Evolutionary conservation across 1,140 invertebrate species (phyloP), one percentile per base, ranked within the genome.

Genomic region (Geopemphigus sp.): DNA sequence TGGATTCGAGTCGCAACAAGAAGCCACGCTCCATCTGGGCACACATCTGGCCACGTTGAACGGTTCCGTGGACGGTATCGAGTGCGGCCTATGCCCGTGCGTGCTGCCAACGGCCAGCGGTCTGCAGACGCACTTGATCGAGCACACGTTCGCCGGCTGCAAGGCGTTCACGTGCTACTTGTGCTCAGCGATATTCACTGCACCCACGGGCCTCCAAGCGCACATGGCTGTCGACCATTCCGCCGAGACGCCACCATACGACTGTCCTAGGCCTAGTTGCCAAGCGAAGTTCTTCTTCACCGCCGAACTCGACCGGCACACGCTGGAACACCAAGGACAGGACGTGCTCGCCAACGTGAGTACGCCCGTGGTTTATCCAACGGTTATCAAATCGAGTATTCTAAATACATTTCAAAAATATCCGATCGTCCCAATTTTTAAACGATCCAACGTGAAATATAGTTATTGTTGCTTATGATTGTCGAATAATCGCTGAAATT

Each of bases 251-350:
- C 88, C 92, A 54, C 93, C 93, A 0, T 97, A 96, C 84, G 92
- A 94, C 83, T 98, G 95, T 84, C 88, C 88, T 5, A 85, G 91
- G 26, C 88, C 88, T 8, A 85, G 91, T 19, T 97, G 96, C 83
- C 90, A 90, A 12, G 88, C 94, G 72, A 93, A 92, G 82, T 98
- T 97, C 86, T 97, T 95, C 87, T 97, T 97, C 86, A 89, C 93
- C 64, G 92, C 94, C 0, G 95, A 98, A 85, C 85, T 97, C 1
- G 94, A 96, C 82, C 95, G 97, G 84, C 96, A 97, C 84, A 87
- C 74, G 4, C 57, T 78, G 15, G 74, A 78, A 61, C 74, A 78
- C 74, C 74, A 78, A 50, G 74, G 74, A 61, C 74, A 78, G 24
- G 74, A 78, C 56, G 74, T 78, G 22, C 39, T 78, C 12, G 74